Percentiles rank a stretch among this genome's conserved stretches.
Conservation (phyloP, 2,888 invertebrate genomes). For the Conus canariensis region DNA sequence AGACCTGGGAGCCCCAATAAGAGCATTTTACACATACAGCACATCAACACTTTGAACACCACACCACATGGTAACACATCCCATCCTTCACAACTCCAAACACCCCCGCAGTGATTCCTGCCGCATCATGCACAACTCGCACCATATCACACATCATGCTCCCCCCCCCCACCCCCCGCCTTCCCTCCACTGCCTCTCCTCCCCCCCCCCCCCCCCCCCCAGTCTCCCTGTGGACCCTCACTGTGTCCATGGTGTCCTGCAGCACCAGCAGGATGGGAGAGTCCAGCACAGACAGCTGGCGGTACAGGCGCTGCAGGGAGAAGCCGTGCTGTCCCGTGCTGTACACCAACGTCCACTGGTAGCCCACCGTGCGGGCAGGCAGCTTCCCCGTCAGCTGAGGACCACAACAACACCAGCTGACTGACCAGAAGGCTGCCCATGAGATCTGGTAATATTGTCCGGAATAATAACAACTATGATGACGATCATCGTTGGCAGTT, state of each 20-base stretch:
- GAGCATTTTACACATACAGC: no score
- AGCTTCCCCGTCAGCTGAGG: constrained; percentile 89
- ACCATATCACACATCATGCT: not conserved
- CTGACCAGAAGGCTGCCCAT: no score
- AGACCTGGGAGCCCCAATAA: no score
- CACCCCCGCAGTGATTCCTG: no score
- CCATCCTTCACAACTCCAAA: no score
- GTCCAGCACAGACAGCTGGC: constrained; percentile 82
- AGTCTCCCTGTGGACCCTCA: constrained; percentile 74
- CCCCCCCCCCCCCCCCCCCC: constrained; percentile 85
- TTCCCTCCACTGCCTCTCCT: constrained; percentile 9
- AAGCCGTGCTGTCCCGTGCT: constrained; percentile 98
- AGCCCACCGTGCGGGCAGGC: constrained; percentile 96
- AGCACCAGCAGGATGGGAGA: constrained; percentile 94
- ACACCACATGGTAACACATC: no score
- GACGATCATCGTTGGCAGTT: no score
- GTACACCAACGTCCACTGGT: constrained; percentile 96
- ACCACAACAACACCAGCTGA: no score
- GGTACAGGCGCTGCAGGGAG: constrained; percentile 97
- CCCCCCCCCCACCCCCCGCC: constrained; percentile 78
- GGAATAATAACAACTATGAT: no score
- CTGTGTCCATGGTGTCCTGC: constrained; percentile 95
- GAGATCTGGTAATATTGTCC: no score
- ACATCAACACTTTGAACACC: no score
- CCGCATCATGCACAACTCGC: no score